Conservation (phyloP, 2,888 invertebrate species). For the Atethmia centrago region DNA sequence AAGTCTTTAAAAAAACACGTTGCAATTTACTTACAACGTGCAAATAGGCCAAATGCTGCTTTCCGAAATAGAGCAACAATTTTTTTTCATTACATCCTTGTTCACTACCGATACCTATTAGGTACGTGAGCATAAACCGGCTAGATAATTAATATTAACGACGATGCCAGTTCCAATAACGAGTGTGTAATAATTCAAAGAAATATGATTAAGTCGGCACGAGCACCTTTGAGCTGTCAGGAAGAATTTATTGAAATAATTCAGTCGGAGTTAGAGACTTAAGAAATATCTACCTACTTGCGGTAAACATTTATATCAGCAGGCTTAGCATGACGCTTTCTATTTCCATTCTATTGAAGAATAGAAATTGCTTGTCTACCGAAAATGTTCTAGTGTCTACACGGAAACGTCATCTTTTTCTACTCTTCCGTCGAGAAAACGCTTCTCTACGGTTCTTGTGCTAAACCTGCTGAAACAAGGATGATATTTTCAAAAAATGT, state of each 20-base stretch:
- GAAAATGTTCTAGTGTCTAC: too few species aligned
- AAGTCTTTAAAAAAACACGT: neutral
- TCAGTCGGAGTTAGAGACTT: neutral
- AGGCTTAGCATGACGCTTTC: too few species aligned
- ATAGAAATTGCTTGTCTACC: too few species aligned
- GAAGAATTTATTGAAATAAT: slow-evolving; percentile 37
- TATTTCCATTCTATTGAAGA: too few species aligned
- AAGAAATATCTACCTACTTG: neutral
- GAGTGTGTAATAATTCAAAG: slow-evolving; percentile 59
- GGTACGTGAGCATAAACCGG: slow-evolving; percentile 28
- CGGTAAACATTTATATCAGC: too few species aligned
- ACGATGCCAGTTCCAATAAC: slow-evolving; percentile 63
- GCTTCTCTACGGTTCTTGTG: too few species aligned
- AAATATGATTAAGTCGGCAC: slow-evolving; percentile 41
- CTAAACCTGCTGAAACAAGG: too few species aligned
- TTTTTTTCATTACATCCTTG: neutral
- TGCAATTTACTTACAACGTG: neutral
- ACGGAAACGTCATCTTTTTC: too few species aligned
- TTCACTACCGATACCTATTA: neutral
- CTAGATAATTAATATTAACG: slow-evolving; percentile 55
- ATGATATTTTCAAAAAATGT: neutral
- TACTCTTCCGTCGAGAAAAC: too few species aligned
- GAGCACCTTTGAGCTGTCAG: slow-evolving; percentile 31
- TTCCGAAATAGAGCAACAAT: neutral
- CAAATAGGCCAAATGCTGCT: neutral